Percentiles rank a stretch among this genome's conserved stretches.
phyloP scores from a whole-genome alignment of 2,797 vertebrate genomes.

The Microcaecilia unicolor region DNA sequence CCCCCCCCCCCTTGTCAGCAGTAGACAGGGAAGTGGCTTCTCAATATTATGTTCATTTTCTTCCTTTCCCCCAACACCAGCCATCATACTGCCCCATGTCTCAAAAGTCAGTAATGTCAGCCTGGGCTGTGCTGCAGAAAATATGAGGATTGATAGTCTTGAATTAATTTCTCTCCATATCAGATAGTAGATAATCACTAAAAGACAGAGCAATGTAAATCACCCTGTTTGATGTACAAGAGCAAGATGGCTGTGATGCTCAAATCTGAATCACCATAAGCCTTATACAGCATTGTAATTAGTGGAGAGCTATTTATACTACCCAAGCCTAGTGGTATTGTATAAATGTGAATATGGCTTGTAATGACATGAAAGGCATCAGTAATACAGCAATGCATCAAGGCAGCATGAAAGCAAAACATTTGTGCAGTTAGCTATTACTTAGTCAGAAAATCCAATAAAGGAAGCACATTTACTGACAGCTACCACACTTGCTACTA shows the following conservation, averaged over 20 bases:
- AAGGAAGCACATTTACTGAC: neutral
- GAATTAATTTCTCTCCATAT: too few species aligned
- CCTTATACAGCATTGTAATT: constrained; percentile 40
- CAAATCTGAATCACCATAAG: constrained; percentile 39
- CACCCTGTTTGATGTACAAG: neutral
- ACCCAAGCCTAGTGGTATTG: constrained; percentile 31
- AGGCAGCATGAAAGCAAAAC: constrained; percentile 12
- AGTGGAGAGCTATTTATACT: constrained; percentile 43
- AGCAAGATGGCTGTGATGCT: constrained; percentile 18
- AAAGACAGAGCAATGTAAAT: neutral
- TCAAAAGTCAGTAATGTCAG: too few species aligned
- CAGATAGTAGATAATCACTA: too few species aligned
- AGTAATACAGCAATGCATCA: constrained; percentile 34
- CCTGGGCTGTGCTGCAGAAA: too few species aligned
- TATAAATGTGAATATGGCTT: constrained; percentile 40
- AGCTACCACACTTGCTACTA: neutral
- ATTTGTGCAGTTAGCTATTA: constrained; percentile 4
- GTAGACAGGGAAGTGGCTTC: too few species aligned
- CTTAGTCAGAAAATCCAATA: constrained; percentile 9
- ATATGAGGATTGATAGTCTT: too few species aligned
- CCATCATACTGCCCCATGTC: too few species aligned
- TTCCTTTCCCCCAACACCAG: too few species aligned
- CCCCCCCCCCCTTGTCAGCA: too few species aligned
- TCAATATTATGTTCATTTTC: too few species aligned
- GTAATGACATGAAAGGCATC: constrained; percentile 37